Base-by-base conservation (phyloP, 2,888 invertebrate genomes). In the Tineola bisselliella region DNA sequence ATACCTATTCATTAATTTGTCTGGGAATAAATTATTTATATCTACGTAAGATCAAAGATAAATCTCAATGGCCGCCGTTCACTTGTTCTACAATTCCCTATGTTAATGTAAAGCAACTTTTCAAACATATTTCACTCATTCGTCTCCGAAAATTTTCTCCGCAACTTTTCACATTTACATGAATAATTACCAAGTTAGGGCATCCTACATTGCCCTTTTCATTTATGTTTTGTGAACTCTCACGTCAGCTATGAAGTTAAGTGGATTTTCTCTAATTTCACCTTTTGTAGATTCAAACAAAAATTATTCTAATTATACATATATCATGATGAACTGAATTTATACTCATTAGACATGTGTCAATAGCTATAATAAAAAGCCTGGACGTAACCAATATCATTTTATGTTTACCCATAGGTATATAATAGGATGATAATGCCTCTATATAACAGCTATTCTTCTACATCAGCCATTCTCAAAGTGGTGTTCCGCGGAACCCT, bases 161-260 rank as follows among this genome's bases (percentile, higher is more conserved):
- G 4, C 58, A 58, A 58, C 58, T 58, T 58, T 13, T 33, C 58
- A 15, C 33, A 58, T 58, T 58, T 58, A 58, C 58, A 33, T 58
- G 58, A 58, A 58, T 58, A 58, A 58, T 58, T 58, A 58, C 19
- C 5, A 33, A 58, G 33, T 58, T 58, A 25, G 25, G 3, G 48
- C n/a, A 57, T 58, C 13, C 58, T 58, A 33, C 58, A 33, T 58
- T 58, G 58, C 58, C 19, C 33, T 58, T n/a, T 58, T 58, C 58
- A 58, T 58, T 58, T 58, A 58, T 58, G 33, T 58, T 58, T 58
- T 33, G 58, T 58, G 33, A 58, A 58, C 58, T 58, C 56, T 30
- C 58, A 17, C 58, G 15, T 33, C 6, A 33, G 18, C 33, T 33
- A 19, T 2, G 18, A 58, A 58, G 58, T 33, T 58, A n/a, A 33